Percentiles rank a stretch among this genome's conserved stretches.
Evolutionary conservation across 2,888 invertebrate species (phyloP).

Genomic region (Philereme vetulata): DNA sequence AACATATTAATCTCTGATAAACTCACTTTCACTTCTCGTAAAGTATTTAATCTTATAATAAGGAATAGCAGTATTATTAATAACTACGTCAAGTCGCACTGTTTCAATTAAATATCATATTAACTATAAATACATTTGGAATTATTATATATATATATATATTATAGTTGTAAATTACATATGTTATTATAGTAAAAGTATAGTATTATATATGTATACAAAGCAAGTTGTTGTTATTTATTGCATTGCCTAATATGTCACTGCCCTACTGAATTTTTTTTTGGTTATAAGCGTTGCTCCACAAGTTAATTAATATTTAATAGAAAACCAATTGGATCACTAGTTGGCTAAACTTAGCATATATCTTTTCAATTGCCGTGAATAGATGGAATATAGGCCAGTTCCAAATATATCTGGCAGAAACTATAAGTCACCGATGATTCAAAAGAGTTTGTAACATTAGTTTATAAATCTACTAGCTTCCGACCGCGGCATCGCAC

Average conservation of each 20-base stretch:
- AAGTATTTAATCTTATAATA: slow-evolving; percentile 4
- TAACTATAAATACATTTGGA: neutral
- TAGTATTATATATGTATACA: slow-evolving; percentile 15
- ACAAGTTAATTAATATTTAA: too few relatives aligned
- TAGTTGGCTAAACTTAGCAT: too few relatives aligned
- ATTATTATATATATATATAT: slow-evolving; percentile 8
- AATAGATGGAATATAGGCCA: too few relatives aligned
- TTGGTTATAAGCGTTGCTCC: too few relatives aligned
- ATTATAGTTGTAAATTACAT: slow-evolving; percentile 8
- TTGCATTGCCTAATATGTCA: neutral
- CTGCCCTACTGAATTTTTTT: too few relatives aligned
- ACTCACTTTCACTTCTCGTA: slow-evolving; percentile 3
- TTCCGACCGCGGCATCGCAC: too few relatives aligned
- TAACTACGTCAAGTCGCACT: slow-evolving; percentile 1
- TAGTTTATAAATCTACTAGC: too few relatives aligned
- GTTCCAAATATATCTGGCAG: too few relatives aligned
- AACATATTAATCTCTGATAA: neutral
- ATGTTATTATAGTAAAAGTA: slow-evolving; percentile 6
- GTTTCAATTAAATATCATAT: slow-evolving; percentile 12
- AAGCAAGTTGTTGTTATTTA: slow-evolving; percentile 14
- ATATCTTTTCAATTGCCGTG: too few relatives aligned
- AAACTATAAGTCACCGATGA: too few relatives aligned
- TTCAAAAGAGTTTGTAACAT: too few relatives aligned
- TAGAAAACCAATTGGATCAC: too few relatives aligned
- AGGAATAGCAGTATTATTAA: slow-evolving; percentile 11